Conservation (phyloP, 1,140 invertebrate genomes). For the Diachasma alloeum region DNA sequence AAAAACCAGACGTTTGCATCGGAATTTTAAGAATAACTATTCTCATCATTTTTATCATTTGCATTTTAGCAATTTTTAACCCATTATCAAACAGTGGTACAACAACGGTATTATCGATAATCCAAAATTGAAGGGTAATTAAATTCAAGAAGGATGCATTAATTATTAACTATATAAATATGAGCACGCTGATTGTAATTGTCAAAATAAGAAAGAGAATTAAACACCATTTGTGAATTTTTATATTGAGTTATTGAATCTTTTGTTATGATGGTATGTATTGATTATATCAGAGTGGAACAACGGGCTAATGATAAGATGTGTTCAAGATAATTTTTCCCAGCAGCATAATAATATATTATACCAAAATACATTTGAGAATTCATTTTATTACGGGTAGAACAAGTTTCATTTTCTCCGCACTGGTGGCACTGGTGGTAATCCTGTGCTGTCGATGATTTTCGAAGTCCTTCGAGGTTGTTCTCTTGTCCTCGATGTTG, state of each 20-base stretch:
- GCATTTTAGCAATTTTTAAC: too few relatives aligned
- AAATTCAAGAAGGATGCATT: background rate
- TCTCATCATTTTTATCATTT: background rate
- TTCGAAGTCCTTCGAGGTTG: background rate
- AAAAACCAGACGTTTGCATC: background rate
- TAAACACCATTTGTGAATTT: slow-evolving; percentile 13
- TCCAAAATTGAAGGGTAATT: background rate
- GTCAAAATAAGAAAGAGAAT: slow-evolving; percentile 17
- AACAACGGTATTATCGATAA: too few relatives aligned
- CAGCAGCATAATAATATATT: too few relatives aligned
- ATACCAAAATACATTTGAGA: slow-evolving; percentile 24
- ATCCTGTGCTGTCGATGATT: slow-evolving; percentile 4
- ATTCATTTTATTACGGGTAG: slow-evolving; percentile 17
- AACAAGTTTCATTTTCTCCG: background rate
- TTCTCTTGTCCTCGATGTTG: slow-evolving; percentile 29
- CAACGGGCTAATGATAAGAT: too few relatives aligned
- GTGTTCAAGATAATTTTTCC: too few relatives aligned
- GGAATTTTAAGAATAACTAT: background rate
- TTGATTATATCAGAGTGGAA: too few relatives aligned
- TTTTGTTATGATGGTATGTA: background rate
- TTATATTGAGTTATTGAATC: background rate
- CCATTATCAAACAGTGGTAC: background rate
- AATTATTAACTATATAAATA: background rate
- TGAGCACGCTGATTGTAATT: slow-evolving; percentile 23
- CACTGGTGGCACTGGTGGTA: slow-evolving; percentile 32